A percentile compares a stretch with the other conserved stretches of the same genome.
Evolutionary conservation across 2,888 invertebrate species (phyloP).

Genomic region (Brenthis daphne): DNA sequence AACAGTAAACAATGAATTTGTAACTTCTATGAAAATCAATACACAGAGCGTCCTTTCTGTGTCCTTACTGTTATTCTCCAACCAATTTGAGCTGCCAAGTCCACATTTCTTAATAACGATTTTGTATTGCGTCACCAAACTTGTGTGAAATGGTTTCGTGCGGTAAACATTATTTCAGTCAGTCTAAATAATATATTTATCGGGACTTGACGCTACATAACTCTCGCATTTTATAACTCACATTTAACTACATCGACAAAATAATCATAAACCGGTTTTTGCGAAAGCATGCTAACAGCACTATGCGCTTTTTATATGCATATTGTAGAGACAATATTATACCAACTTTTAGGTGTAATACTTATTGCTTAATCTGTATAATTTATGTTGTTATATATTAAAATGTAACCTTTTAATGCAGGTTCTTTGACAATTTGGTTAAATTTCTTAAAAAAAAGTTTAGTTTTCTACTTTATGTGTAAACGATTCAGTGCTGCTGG

Average conservation of each 20-base stretch:
- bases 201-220: slow-evolving; percentile 9
- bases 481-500: slow-evolving; percentile 66
- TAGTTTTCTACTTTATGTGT: slow-evolving; percentile 55
- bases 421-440: neutral
- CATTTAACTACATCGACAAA: slow-evolving; percentile 51
- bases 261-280: slow-evolving; percentile 64
- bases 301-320: slow-evolving; percentile 17
- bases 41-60: slow-evolving; percentile 34
- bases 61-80: slow-evolving; percentile 35
- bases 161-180: slow-evolving; percentile 65
- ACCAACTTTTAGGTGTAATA: neutral
- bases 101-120: slow-evolving; percentile 50
- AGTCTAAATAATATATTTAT: slow-evolving; percentile 33
- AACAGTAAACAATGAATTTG: slow-evolving; percentile 1
- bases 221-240: slow-evolving; percentile 4
- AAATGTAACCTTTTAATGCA: neutral
- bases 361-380: no score
- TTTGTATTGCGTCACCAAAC: slow-evolving; percentile 60
- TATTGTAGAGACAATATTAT: slow-evolving; percentile 2
- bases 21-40: slow-evolving; percentile 30
- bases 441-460: slow-evolving; percentile 7
- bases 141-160: slow-evolving; percentile 50
- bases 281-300: slow-evolving; percentile 28
- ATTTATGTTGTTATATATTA: no score
- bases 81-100: slow-evolving; percentile 48